phyloP scores from a whole-genome alignment of 2,797 vertebrate species.

The Lutjanus campechanus region DNA sequence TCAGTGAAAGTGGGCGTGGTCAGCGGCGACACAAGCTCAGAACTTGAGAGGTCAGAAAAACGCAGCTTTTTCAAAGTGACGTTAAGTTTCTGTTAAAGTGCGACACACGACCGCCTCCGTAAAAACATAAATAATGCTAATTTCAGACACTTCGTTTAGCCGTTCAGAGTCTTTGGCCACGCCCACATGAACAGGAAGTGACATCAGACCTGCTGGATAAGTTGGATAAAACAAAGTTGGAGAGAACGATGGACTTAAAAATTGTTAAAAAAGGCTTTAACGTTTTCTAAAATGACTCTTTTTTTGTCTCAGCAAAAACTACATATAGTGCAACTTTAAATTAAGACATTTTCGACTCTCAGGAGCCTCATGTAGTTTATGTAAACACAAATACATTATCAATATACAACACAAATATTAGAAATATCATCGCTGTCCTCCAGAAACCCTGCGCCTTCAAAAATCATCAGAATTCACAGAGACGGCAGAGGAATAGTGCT shows the following conservation, averaged over 20 bases:
- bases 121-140: neutral
- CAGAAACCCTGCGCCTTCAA: slow-evolving; percentile 56
- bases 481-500: neutral
- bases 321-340: slow-evolving; percentile 72
- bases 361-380: slow-evolving; percentile 56
- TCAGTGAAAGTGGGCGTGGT: too few relatives aligned
- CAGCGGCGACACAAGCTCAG: too few relatives aligned
- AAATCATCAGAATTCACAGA: slow-evolving; percentile 22
- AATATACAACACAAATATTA: slow-evolving; percentile 81
- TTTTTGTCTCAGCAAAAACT: slow-evolving; percentile 37
- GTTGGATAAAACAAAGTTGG: neutral
- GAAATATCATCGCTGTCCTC: slow-evolving; percentile 58
- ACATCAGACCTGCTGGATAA: slow-evolving; percentile 13
- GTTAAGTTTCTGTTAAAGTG: too few relatives aligned
- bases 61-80: too few relatives aligned
- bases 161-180: neutral
- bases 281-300: slow-evolving; percentile 8
- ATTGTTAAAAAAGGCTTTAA: slow-evolving; percentile 17
- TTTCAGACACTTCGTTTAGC: too few relatives aligned
- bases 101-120: neutral
- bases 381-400: slow-evolving; percentile 80
- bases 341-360: slow-evolving; percentile 51
- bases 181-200: slow-evolving; percentile 15
- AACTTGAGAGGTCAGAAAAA: too few relatives aligned
- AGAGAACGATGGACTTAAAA: too few relatives aligned